These are phyloP conservation scores for Bucco capensis DNA, from an alignment of 2,113 vertebrate species.

Conservation along the genomic window DNA sequence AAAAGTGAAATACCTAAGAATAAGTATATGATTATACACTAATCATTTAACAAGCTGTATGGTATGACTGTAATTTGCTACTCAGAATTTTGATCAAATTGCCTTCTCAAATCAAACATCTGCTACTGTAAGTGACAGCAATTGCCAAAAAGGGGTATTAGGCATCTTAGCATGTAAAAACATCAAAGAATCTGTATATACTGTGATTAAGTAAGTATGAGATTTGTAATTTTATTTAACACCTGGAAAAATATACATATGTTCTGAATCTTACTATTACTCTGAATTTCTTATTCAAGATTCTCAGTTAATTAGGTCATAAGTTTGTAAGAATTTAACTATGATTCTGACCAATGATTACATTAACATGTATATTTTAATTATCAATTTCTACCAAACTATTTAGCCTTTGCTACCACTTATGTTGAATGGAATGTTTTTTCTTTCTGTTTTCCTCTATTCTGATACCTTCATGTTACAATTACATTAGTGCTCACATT, in stretches of 20 bases:
- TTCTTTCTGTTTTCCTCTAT: not conserved
- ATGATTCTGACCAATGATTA: not conserved
- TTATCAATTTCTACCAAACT: not conserved
- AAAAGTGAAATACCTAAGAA: conserved; percentile 14
- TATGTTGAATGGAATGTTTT: not conserved
- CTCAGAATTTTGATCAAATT: conserved; percentile 28
- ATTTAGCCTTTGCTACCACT: not conserved
- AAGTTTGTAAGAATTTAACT: not conserved
- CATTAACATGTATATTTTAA: not conserved
- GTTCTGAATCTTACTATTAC: not conserved
- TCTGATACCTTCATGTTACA: not conserved
- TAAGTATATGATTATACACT: conserved; percentile 13
- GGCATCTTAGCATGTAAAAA: not conserved
- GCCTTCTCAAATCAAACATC: conserved; percentile 10
- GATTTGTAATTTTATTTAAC: not conserved
- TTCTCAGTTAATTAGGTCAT: not conserved
- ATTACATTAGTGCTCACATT: not conserved
- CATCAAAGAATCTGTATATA: not conserved
- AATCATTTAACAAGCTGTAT: not conserved
- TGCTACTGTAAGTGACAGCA: conserved; percentile 1
- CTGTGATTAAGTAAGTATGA: not conserved
- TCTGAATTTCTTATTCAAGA: not conserved
- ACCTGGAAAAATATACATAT: not conserved
- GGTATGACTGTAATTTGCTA: not conserved
- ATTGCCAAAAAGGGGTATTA: not conserved